Conservation (phyloP, 1,140 invertebrate species). For the Hylaeus anthracinus region DNA sequence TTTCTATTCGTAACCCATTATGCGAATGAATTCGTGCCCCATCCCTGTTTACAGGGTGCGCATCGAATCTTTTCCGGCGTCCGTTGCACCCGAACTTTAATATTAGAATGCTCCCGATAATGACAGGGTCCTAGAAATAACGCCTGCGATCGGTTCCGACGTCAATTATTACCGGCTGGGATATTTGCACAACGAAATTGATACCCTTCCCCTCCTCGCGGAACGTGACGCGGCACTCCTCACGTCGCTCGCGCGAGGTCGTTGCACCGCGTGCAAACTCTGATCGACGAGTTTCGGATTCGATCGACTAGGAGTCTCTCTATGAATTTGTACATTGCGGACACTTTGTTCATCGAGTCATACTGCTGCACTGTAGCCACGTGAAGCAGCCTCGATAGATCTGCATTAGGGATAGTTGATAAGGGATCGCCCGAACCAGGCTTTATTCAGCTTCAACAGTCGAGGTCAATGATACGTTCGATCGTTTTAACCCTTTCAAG, state of each 20-base stretch:
- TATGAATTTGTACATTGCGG: too few relatives aligned
- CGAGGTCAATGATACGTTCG: too few relatives aligned
- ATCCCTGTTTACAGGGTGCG: not conserved
- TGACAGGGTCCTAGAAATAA: conserved; percentile 45
- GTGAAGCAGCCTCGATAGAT: too few relatives aligned
- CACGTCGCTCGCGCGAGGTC: conserved; percentile 15
- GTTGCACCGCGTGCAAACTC: not conserved
- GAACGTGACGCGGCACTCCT: conserved; percentile 37
- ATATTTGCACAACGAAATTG: conserved; percentile 46
- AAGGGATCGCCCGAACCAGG: too few relatives aligned
- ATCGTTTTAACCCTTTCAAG: too few relatives aligned
- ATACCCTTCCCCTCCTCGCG: conserved; percentile 1
- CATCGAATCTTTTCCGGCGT: conserved; percentile 40
- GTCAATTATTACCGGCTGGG: conserved; percentile 18
- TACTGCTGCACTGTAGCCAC: too few relatives aligned
- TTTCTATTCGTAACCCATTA: too few relatives aligned
- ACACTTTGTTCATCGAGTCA: too few relatives aligned
- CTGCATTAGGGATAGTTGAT: too few relatives aligned
- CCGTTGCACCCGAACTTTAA: conserved; percentile 56
- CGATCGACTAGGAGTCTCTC: not conserved
- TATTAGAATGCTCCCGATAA: conserved; percentile 55
- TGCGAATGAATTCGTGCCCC: too few relatives aligned
- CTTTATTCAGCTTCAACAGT: too few relatives aligned
- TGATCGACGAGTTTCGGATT: conserved; percentile 10
- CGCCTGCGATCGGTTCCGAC: conserved; percentile 14